A percentile compares a stretch with the other conserved stretches of the same genome.
Evolutionary conservation across 1,140 invertebrate species (phyloP).

Genomic region (Vanessa atalanta): DNA sequence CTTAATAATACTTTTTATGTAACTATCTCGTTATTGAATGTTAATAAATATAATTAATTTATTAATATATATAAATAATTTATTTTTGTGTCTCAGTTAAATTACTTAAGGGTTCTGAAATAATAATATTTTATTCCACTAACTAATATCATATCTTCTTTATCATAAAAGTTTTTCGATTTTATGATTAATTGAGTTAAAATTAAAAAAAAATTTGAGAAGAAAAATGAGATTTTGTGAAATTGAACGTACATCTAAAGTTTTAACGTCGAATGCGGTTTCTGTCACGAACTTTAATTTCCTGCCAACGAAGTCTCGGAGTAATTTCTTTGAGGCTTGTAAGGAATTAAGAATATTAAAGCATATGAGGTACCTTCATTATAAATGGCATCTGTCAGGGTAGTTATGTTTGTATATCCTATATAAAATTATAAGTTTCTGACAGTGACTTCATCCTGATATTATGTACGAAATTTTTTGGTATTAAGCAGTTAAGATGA

Average conservation of each 20-base stretch:
- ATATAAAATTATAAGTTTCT: not conserved
- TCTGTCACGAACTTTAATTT: constrained; percentile 11
- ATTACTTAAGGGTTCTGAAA: not conserved
- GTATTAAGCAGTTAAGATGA: too few species aligned
- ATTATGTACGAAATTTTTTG: too few species aligned
- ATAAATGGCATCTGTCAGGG: not conserved
- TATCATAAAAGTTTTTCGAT: not conserved
- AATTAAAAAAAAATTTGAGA: not conserved
- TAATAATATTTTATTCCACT: not conserved
- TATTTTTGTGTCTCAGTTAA: not conserved
- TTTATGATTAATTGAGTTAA: not conserved
- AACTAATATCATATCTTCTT: too few species aligned
- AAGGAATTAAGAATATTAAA: not conserved
- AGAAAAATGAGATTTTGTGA: not conserved
- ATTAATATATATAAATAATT: too few species aligned
- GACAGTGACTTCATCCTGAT: too few species aligned
- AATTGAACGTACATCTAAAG: constrained; percentile 8
- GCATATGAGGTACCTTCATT: not conserved
- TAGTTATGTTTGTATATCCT: not conserved
- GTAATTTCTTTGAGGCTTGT: not conserved
- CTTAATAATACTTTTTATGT: too few species aligned
- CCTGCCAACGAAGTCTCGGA: not conserved
- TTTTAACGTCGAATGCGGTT: constrained; percentile 2
- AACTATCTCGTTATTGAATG: too few species aligned
- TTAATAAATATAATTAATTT: too few species aligned